Percentiles rank a stretch among this genome's conserved stretches.
These are phyloP conservation scores for Dusona sp. DNA, from an alignment of 2,888 invertebrate species.

Conservation along the genomic window DNA sequence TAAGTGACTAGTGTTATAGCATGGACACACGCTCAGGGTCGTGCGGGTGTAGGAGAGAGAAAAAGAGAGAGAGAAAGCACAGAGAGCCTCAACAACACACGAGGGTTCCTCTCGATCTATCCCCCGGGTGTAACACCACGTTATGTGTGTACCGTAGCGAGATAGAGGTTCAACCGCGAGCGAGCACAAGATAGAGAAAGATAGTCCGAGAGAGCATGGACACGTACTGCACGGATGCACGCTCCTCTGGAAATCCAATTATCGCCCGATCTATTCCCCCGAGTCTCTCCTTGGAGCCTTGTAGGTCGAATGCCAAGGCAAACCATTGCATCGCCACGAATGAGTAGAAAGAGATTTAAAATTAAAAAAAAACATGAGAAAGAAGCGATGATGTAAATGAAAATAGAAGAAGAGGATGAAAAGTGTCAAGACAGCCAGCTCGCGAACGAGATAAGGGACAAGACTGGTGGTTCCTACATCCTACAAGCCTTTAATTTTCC, in stretches of 20 bases:
- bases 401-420: neutral
- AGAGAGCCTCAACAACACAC: conserved; percentile 36
- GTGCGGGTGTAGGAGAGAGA: conserved; percentile 36
- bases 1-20: conserved; percentile 43
- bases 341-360: neutral
- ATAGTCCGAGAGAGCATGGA: conserved; percentile 48
- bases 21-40: conserved; percentile 36
- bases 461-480: conserved; percentile 46
- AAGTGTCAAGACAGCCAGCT: conserved; percentile 41
- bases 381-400: conserved; percentile 1
- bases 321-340: conserved; percentile 40
- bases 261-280: conserved; percentile 64
- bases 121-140: conserved; percentile 44
- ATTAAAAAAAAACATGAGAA: conserved; percentile 1
- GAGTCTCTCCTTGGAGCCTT: conserved; percentile 48
- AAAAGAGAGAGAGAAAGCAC: conserved; percentile 45
- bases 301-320: conserved; percentile 60
- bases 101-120: conserved; percentile 50
- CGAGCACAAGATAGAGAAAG: conserved; percentile 3
- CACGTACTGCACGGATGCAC: conserved; percentile 64
- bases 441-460: conserved; percentile 50
- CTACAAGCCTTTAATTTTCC: conserved; percentile 44
- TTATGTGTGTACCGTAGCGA: conserved; percentile 40
- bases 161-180: conserved; percentile 24
- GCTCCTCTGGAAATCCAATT: conserved; percentile 73